Evolutionary conservation across 2,888 invertebrate species (phyloP).

Genomic region (Eilema caniola): DNA sequence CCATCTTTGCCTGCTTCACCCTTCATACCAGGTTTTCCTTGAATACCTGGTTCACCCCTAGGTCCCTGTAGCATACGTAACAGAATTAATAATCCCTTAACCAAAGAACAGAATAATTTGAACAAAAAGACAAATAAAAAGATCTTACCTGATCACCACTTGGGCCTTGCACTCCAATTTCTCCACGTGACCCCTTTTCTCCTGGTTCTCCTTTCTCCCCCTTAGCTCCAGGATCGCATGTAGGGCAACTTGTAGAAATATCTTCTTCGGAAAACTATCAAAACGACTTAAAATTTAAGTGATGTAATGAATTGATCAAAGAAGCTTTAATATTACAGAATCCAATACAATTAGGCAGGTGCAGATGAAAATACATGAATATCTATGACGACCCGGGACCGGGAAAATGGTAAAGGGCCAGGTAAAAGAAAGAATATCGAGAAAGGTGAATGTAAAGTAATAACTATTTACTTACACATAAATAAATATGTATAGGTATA

Average conservation of each 20-base stretch:
- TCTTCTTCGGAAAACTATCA: background rate
- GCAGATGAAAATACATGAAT: too few relatives aligned
- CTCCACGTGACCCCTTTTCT: constrained; percentile 74
- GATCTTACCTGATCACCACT: constrained; percentile 10
- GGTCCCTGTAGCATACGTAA: background rate
- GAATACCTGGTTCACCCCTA: background rate
- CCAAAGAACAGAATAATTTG: background rate
- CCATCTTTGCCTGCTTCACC: constrained; percentile 7
- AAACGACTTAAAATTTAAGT: background rate
- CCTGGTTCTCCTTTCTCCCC: constrained; percentile 14
- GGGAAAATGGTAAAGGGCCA: too few relatives aligned
- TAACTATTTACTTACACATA: too few relatives aligned
- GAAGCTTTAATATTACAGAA: too few relatives aligned
- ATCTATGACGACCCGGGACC: too few relatives aligned
- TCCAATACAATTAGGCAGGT: too few relatives aligned
- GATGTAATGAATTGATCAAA: background rate
- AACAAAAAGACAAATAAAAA: background rate
- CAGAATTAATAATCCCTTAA: background rate
- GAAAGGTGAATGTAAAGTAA: too few relatives aligned
- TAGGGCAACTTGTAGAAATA: background rate
- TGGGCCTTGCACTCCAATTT: background rate
- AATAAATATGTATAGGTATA: background rate
- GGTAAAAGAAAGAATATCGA: too few relatives aligned
- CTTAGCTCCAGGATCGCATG: background rate
- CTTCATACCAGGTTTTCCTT: constrained; percentile 3